Conservation (phyloP, 2,888 invertebrate species). For the Endomychus coccineus region DNA sequence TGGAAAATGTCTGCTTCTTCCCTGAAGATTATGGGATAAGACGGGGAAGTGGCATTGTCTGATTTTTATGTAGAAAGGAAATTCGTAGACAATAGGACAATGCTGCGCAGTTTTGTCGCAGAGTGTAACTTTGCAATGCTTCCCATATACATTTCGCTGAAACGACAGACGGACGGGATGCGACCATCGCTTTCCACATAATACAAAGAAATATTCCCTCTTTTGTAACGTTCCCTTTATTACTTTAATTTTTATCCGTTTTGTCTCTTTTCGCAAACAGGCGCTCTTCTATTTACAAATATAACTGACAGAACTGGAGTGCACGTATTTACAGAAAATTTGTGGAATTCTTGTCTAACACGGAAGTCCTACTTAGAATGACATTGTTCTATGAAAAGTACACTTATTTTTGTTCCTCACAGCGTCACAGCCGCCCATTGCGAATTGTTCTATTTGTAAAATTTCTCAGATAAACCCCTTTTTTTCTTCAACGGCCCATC, state of each 20-base stretch:
- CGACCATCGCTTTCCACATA: slow-evolving; percentile 6
- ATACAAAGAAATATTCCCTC: slow-evolving; percentile 8
- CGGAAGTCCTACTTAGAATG: no score
- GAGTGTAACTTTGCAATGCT: slow-evolving; percentile 8
- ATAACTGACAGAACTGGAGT: no score
- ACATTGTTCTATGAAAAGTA: no score
- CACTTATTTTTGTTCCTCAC: no score
- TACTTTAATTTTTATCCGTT: slow-evolving; percentile 11
- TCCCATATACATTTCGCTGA: slow-evolving; percentile 11
- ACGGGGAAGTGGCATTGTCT: slow-evolving; percentile 24
- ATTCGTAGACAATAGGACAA: slow-evolving; percentile 29
- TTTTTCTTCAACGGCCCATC: no score
- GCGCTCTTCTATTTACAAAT: slow-evolving; percentile 5
- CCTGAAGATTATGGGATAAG: slow-evolving; percentile 7
- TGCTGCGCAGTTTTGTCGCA: slow-evolving; percentile 15
- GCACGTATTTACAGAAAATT: no score
- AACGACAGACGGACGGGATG: slow-evolving; percentile 8
- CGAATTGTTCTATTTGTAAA: no score
- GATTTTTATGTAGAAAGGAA: slow-evolving; percentile 27
- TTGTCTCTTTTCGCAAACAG: slow-evolving; percentile 7
- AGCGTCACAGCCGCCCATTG: no score
- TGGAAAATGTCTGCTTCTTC: slow-evolving; percentile 3
- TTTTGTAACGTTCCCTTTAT: slow-evolving; percentile 11
- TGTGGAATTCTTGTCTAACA: no score
- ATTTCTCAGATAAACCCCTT: no score